phyloP scores from a whole-genome alignment of 2,113 vertebrate genomes.

The Vidua macroura region DNA sequence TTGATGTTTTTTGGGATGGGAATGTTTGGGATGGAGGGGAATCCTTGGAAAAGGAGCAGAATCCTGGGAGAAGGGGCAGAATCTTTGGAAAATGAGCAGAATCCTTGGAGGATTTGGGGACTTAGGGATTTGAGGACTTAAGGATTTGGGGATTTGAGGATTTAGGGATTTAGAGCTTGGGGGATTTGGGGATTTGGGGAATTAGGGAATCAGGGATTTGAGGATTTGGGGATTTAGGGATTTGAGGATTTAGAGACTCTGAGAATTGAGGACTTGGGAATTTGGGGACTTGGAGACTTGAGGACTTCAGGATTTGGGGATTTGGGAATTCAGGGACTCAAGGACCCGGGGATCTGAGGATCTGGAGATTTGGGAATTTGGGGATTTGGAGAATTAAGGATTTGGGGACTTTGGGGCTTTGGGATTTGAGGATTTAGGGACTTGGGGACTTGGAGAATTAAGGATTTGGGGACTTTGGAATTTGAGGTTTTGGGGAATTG shows the following conservation, averaged over 20 bases:
- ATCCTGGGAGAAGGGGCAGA: neutral
- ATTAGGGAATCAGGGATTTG: accelerated
- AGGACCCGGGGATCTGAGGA: accelerated
- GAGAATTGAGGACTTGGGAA: accelerated
- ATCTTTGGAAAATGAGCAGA: neutral
- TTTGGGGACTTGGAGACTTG: accelerated
- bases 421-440: accelerated
- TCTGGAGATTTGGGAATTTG: accelerated
- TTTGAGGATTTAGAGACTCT: accelerated
- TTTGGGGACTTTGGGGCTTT: accelerated
- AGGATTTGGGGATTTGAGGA: too few relatives aligned
- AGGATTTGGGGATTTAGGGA: neutral
- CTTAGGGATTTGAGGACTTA: neutral
- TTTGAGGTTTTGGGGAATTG: neutral
- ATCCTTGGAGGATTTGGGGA: neutral
- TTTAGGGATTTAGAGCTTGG: accelerated
- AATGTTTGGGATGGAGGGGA: neutral
- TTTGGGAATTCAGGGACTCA: accelerated
- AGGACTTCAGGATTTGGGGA: neutral
- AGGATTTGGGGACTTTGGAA: too few relatives aligned
- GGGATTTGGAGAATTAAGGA: accelerated
- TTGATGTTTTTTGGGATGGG: neutral
- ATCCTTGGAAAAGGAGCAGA: neutral
- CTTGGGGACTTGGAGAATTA: too few relatives aligned
- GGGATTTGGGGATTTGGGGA: neutral